phyloP scores from a whole-genome alignment of 2,888 invertebrate genomes.

The Alviniconcha strummeri region DNA sequence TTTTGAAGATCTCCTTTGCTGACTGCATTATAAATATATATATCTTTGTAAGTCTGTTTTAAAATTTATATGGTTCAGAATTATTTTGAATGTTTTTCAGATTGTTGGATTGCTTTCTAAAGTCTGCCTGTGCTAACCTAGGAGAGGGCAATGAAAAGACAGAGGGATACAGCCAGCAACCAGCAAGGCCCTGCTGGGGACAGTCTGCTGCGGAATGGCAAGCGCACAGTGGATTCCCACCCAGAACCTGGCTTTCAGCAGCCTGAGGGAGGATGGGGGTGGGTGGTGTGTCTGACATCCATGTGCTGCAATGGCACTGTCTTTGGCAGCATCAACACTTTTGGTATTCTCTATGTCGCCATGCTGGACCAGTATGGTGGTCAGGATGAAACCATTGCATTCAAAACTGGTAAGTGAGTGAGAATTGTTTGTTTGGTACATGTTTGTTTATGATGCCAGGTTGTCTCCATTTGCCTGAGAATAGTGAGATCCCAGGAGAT shows the following conservation, averaged over 20 bases:
- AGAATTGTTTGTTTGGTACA: neutral
- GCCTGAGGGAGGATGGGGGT: conserved; percentile 85
- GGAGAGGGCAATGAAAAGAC: neutral
- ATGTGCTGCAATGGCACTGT: conserved; percentile 92
- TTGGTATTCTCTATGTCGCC: conserved; percentile 83
- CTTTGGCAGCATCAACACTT: conserved; percentile 93
- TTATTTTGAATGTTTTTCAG: too few species aligned
- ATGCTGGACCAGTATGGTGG: conserved; percentile 79
- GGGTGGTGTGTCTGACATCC: conserved; percentile 87
- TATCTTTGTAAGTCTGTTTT: too few species aligned
- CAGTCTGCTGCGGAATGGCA: neutral
- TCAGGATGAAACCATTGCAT: conserved; percentile 82
- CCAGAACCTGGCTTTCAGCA: conserved; percentile 33
- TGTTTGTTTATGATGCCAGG: neutral
- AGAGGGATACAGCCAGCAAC: neutral
- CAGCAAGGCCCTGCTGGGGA: neutral
- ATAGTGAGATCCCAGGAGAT: too few species aligned
- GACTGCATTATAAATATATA: too few species aligned
- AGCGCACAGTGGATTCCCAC: too few species aligned
- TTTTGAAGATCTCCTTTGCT: too few species aligned
- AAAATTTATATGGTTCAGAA: too few species aligned
- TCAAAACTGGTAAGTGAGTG: conserved; percentile 83
- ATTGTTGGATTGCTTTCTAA: too few species aligned
- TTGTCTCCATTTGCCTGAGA: too few species aligned
- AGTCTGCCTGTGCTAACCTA: too few species aligned